Evolutionary conservation across 2,888 invertebrate species (phyloP).

Genomic region (Lydus trimaculatus): DNA sequence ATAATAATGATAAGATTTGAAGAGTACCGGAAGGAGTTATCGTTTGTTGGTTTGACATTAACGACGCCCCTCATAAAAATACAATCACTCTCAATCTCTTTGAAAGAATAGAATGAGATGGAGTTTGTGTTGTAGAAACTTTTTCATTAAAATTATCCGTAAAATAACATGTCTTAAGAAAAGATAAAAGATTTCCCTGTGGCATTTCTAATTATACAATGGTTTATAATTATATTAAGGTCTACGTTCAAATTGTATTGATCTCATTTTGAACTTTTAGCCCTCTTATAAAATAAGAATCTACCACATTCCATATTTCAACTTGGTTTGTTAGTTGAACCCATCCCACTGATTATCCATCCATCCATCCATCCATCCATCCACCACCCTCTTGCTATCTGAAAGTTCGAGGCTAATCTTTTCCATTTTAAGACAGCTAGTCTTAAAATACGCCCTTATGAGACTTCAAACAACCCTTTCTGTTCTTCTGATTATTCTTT

Average conservation of each 20-base stretch:
- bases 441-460: slow-evolving; percentile 48
- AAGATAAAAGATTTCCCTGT: slow-evolving; percentile 52
- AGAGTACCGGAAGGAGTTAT: not conserved
- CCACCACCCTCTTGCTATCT: slow-evolving; percentile 12
- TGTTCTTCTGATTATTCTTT: slow-evolving; percentile 43
- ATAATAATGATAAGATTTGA: slow-evolving; percentile 43
- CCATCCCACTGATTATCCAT: not conserved
- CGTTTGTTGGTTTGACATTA: slow-evolving; percentile 5
- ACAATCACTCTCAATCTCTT: not conserved
- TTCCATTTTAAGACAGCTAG: slow-evolving; percentile 51
- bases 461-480: slow-evolving; percentile 47
- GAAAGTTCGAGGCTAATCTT: slow-evolving; percentile 45
- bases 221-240: slow-evolving; percentile 56
- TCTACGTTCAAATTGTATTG: slow-evolving; percentile 55
- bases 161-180: slow-evolving; percentile 54
- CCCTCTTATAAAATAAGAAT: slow-evolving; percentile 51
- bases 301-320: slow-evolving; percentile 34
- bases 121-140: slow-evolving; percentile 36
- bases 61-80: not conserved
- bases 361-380: no score
- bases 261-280: slow-evolving; percentile 52
- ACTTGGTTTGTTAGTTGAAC: slow-evolving; percentile 11
- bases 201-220: slow-evolving; percentile 58
- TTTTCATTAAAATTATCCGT: slow-evolving; percentile 53
- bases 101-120: not conserved